These are phyloP conservation scores for Choloepus didactylus DNA, from an alignment of 2,797 vertebrate genomes.

Conservation along the genomic window DNA sequence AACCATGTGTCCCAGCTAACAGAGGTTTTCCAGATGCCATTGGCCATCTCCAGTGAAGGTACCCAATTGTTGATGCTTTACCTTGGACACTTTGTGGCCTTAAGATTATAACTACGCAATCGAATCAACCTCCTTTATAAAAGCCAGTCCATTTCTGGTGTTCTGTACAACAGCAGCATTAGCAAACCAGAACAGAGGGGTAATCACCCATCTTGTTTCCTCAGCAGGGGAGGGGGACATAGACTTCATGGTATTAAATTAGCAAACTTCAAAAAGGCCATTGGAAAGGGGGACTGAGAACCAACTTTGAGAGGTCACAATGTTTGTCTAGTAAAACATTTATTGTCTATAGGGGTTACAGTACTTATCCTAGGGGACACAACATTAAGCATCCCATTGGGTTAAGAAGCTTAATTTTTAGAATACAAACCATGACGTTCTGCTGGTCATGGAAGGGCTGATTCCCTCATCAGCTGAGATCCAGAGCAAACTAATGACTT, in stretches of 20 bases:
- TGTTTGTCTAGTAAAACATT: background rate
- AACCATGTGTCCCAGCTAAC: too few relatives aligned
- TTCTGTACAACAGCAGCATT: too few relatives aligned
- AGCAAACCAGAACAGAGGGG: background rate
- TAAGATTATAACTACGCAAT: too few relatives aligned
- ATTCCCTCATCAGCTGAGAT: background rate
- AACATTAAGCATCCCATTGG: background rate
- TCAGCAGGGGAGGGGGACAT: background rate
- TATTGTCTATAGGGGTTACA: background rate
- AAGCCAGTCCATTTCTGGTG: too few relatives aligned
- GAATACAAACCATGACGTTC: background rate
- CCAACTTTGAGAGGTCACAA: background rate
- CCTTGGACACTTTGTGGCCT: too few relatives aligned
- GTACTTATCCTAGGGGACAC: background rate
- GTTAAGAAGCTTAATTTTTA: background rate
- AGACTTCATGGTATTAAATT: background rate
- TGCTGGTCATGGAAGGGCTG: background rate
- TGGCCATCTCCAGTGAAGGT: too few relatives aligned
- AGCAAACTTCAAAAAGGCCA: background rate
- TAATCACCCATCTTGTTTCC: background rate
- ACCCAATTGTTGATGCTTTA: too few relatives aligned
- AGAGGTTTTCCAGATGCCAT: too few relatives aligned
- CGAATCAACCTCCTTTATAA: too few relatives aligned
- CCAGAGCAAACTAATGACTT: slow-evolving; percentile 1
- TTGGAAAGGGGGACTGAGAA: background rate